phyloP scores from a whole-genome alignment of 2,797 vertebrate species.

The Scolopax rusticola region DNA sequence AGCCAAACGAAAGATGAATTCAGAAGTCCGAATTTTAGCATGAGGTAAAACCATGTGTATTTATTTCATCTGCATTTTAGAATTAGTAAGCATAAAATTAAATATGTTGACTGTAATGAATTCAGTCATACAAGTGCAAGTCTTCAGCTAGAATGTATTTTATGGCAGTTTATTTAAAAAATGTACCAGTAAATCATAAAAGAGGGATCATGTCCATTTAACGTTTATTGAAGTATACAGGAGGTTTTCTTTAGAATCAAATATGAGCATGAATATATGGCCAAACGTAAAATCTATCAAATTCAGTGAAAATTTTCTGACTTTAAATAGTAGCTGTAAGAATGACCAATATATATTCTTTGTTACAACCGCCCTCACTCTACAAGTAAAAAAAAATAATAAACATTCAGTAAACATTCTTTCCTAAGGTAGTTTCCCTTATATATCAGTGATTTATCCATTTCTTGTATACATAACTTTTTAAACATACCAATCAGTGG shows the following conservation, averaged over 20 bases:
- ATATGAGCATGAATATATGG: conserved; percentile 88
- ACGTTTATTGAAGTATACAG: conserved; percentile 94
- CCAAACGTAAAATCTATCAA: conserved; percentile 87
- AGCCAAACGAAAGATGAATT: conserved; percentile 75
- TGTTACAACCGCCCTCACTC: conserved; percentile 89
- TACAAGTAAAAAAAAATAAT: conserved; percentile 90
- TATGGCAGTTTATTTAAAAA: conserved; percentile 87
- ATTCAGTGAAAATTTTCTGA: conserved; percentile 86
- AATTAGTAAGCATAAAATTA: conserved; percentile 87
- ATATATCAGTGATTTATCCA: conserved; percentile 94
- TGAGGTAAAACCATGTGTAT: conserved; percentile 87
- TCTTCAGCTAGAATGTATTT: conserved; percentile 83
- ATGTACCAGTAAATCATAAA: conserved; percentile 91
- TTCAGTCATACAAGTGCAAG: conserved; percentile 87
- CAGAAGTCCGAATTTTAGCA: conserved; percentile 79
- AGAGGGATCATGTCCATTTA: conserved; percentile 88
- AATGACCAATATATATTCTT: conserved; percentile 93
- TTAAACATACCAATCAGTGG: conserved; percentile 99
- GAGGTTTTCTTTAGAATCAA: conserved; percentile 89
- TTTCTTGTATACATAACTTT: conserved; percentile 98
- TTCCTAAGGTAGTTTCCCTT: conserved; percentile 96
- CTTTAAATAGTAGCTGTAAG: conserved; percentile 94
- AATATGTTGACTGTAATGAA: conserved; percentile 85
- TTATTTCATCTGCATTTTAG: conserved; percentile 87
- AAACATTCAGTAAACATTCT: conserved; percentile 99